These are phyloP conservation scores for Actinia equina DNA, from an alignment of 64 coral and sea anemone species.

Conservation along the genomic window DNA sequence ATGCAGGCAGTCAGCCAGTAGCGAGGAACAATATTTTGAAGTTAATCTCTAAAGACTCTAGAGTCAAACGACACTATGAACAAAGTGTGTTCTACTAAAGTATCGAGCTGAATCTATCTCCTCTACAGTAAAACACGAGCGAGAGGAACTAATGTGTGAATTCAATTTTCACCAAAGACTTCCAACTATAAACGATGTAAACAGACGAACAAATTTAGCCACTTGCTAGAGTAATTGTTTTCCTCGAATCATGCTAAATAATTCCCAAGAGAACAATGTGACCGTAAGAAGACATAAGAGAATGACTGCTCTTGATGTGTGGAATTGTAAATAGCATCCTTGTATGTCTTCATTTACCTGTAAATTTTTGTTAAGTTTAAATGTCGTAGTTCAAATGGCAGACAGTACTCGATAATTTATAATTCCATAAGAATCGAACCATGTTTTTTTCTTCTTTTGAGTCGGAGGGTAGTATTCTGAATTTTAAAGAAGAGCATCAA, in stretches of 20 bases:
- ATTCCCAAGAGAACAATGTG: background rate
- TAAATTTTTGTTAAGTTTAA: background rate
- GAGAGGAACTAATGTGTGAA: background rate
- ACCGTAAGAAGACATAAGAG: background rate
- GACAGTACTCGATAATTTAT: background rate
- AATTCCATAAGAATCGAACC: background rate
- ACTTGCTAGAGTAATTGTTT: background rate
- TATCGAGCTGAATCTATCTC: background rate
- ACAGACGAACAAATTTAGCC: background rate
- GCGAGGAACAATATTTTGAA: background rate
- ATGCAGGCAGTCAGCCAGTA: conserved; percentile 12
- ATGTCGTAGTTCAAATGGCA: background rate
- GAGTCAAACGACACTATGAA: conserved; percentile 3
- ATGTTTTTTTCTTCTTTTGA: too few species aligned
- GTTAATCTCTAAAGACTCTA: background rate
- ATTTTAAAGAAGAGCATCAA: background rate
- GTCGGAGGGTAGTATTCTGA: background rate
- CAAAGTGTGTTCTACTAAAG: background rate
- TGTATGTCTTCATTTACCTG: background rate
- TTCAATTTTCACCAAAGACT: conserved; percentile 8
- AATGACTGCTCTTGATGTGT: background rate
- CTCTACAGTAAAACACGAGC: background rate
- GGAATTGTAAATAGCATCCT: background rate
- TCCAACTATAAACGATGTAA: background rate
- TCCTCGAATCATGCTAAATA: conserved; percentile 5